phyloP scores from a whole-genome alignment of 2,888 invertebrate genomes.

The Listrodromus nycthemerus region DNA sequence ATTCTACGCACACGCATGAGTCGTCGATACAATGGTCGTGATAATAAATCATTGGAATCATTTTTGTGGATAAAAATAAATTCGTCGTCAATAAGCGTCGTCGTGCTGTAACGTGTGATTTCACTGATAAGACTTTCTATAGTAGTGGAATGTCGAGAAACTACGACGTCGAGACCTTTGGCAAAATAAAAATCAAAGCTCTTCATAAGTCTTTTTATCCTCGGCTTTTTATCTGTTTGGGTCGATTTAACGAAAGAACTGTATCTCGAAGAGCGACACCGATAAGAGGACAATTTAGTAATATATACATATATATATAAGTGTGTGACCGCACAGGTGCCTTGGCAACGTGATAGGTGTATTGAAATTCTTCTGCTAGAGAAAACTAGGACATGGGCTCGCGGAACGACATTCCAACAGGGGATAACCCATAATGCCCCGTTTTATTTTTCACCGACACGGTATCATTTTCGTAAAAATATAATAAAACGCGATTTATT shows the following conservation, averaged over 20 bases:
- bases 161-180: background rate
- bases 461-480: background rate
- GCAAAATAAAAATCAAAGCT: background rate
- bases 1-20: background rate
- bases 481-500: background rate
- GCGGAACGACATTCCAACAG: conserved; percentile 73
- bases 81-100: background rate
- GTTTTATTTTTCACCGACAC: background rate
- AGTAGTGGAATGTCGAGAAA: conserved; percentile 8
- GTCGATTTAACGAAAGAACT: background rate
- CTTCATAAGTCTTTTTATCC: background rate
- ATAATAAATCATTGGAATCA: background rate
- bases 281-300: conserved; percentile 21
- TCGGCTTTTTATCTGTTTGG: background rate
- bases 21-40: background rate
- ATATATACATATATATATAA: conserved; percentile 7
- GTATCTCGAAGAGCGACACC: background rate
- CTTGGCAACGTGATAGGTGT: conserved; percentile 63
- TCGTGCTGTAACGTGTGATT: conserved; percentile 38
- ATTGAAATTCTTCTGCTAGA: conserved; percentile 77
- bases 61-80: conserved; percentile 6
- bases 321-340: conserved; percentile 26
- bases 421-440: conserved; percentile 31
- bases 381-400: conserved; percentile 78
- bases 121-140: conserved; percentile 51